Evolutionary conservation across 2,797 vertebrate species (phyloP), one percentile per base, ranked within the genome.

Genomic region (Craterocephalus amniculus): DNA sequence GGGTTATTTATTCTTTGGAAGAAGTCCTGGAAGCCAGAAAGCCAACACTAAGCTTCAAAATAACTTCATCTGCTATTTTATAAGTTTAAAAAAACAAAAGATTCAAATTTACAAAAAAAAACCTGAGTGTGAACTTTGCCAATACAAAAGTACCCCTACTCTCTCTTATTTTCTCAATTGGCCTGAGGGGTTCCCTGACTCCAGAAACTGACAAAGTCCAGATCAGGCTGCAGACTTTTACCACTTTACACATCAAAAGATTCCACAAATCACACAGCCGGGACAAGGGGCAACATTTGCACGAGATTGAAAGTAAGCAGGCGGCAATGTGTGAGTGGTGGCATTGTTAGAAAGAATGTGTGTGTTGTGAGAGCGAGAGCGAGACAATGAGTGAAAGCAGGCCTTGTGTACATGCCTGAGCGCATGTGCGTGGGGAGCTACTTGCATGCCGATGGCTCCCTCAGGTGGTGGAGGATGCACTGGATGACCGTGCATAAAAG

Each of bases 191-290:
- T 80, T 74, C 43, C 35, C 66, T 70, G 67, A 78, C 51, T 83
- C 24, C 67, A 65, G 49, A 68, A 65, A 67, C 65, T 24, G 85
- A 90, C 75, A 60, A 74, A 79, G 66, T 83, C 82, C 83, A 85
- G 84, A 85, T 76, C 80, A 67, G 40, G 67, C 63, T 57, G 68
- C 51, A 78, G 74, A 61, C 75, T 74, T 66, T 72, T 65, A 58
- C 61, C 75, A 78, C 83, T 82, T 86, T 55, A 71, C 81, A 84
- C 79, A 81, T 89, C 80, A 88, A 88, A 88, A 74, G 83, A 67
- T 51, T 70, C 67, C 75, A 70, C 58, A 80, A 81, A 78, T 88
- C 79, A 80, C 75, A 62, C 58, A 27, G 70, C 32, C 51, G 24
- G 65, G 40, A 80, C n/a, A 12, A 65, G 72, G 76, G 59, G 66